Evolutionary conservation across 2,888 invertebrate species (phyloP).

Genomic region (Drosophila setosimentum): DNA sequence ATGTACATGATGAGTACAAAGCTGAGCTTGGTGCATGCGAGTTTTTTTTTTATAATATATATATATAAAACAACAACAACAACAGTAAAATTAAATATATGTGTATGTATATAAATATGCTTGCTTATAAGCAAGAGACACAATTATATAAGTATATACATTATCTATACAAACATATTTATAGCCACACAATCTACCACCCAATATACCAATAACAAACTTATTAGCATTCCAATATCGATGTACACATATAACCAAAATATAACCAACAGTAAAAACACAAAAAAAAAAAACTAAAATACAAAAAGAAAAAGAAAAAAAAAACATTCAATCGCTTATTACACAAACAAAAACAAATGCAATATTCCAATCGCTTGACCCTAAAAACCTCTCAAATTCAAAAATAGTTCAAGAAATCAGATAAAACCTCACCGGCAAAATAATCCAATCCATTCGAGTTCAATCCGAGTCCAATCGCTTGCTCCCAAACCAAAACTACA

Average conservation of each 20-base stretch:
- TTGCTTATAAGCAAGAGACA: constrained; percentile 26
- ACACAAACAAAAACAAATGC: background rate
- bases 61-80: background rate
- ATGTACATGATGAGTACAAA: constrained; percentile 57
- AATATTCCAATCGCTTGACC: background rate
- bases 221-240: constrained; percentile 16
- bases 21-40: constrained; percentile 43
- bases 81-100: constrained; percentile 20
- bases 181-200: background rate
- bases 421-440: background rate
- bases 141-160: constrained; percentile 20
- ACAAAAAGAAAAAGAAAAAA: background rate
- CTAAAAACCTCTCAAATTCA: too few species aligned
- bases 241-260: constrained; percentile 10
- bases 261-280: background rate
- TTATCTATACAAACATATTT: background rate
- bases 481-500: background rate
- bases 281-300: background rate
- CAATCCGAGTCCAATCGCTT: background rate
- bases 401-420: too few species aligned
- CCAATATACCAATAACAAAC: constrained; percentile 7
- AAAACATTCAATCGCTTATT: background rate
- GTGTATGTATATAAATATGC: constrained; percentile 13
- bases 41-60: constrained; percentile 24
- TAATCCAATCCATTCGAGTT: background rate